Percentiles rank a stretch among this genome's conserved stretches.
Evolutionary conservation across 2,888 invertebrate species (phyloP).

Genomic region (Octodonta nipae): DNA sequence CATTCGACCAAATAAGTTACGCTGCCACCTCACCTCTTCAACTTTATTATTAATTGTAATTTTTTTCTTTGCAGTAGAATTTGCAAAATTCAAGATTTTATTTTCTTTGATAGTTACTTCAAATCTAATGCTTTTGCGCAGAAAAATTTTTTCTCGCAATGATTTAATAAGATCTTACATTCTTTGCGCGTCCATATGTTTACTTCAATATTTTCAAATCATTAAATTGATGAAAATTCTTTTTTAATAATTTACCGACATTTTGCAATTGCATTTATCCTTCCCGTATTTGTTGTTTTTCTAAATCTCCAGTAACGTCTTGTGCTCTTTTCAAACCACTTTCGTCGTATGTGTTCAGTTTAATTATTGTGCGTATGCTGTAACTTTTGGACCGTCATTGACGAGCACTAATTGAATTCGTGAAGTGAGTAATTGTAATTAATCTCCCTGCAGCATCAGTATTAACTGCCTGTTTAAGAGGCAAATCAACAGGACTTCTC

Average conservation of each 20-base stretch:
- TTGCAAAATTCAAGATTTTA: constrained; percentile 6
- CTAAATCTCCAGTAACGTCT: constrained; percentile 6
- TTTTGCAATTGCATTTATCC: constrained; percentile 5
- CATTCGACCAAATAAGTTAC: no score
- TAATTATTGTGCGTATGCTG: no score
- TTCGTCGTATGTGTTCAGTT: constrained; percentile 3
- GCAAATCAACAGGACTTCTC: no score
- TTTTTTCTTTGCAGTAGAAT: constrained; percentile 4
- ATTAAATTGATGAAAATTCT: constrained; percentile 7
- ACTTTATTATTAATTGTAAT: constrained; percentile 3
- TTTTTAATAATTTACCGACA: constrained; percentile 3
- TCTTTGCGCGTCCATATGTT: constrained; percentile 5
- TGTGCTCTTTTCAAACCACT: constrained; percentile 6
- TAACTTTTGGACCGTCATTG: no score
- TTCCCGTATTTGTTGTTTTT: constrained; percentile 6
- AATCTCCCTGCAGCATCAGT: no score
- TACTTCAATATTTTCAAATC: constrained; percentile 1
- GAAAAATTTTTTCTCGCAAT: no score
- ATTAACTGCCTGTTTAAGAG: no score
- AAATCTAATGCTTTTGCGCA: constrained; percentile 6
- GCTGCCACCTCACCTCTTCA: no score
- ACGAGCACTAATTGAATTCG: no score
- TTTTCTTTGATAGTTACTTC: constrained; percentile 5
- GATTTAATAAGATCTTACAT: constrained; percentile 7
- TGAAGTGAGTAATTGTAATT: constrained; percentile 6